phyloP scores from a whole-genome alignment of 2,888 invertebrate species.

The Galerucella calmariensis region DNA sequence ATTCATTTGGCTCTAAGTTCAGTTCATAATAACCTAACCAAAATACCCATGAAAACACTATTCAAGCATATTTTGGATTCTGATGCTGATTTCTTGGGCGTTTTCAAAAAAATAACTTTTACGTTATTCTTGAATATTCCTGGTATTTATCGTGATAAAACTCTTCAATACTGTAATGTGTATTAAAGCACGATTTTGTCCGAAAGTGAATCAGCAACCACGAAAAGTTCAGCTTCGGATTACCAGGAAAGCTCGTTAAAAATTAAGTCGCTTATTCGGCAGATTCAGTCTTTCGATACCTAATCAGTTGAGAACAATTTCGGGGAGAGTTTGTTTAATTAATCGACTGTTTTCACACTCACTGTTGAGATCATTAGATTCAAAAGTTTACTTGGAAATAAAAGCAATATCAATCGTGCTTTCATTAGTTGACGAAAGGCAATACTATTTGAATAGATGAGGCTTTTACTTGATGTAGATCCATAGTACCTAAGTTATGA shows the following conservation, averaged over 20 bases:
- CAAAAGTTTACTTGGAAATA: neutral
- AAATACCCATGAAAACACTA: no score
- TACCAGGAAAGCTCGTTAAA: slow-evolving; percentile 36
- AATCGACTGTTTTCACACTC: slow-evolving; percentile 19
- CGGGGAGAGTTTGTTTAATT: slow-evolving; percentile 25
- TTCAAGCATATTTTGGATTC: no score
- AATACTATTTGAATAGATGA: no score
- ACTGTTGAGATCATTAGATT: slow-evolving; percentile 17
- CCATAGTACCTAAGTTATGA: no score
- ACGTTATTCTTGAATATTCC: neutral
- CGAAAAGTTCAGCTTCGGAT: slow-evolving; percentile 30
- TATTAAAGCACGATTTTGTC: neutral
- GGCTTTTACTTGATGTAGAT: no score
- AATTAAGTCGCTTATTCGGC: slow-evolving; percentile 35
- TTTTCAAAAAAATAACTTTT: neutral
- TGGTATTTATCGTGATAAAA: slow-evolving; percentile 17
- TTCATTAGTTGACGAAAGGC: no score
- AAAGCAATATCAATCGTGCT: neutral
- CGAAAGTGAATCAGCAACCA: slow-evolving; percentile 10
- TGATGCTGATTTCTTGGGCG: no score
- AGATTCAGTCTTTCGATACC: slow-evolving; percentile 28
- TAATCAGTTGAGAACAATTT: slow-evolving; percentile 31
- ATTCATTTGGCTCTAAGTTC: no score
- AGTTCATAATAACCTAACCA: no score
- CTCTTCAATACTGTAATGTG: slow-evolving; percentile 19